phyloP scores from a whole-genome alignment of 2,113 vertebrate genomes.

The Amphiprion ocellaris region DNA sequence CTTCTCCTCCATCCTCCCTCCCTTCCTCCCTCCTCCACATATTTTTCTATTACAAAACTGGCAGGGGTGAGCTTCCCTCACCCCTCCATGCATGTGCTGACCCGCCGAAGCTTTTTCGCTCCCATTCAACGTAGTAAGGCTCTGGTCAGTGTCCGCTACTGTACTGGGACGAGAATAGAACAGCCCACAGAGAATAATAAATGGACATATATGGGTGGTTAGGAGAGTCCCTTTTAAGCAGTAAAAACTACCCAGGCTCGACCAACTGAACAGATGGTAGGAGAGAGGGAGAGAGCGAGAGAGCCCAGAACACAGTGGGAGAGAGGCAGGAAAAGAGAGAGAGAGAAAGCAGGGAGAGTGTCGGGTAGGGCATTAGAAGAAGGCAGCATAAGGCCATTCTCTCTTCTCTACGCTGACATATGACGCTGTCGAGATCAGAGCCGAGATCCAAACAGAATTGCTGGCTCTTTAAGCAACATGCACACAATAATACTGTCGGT shows the following conservation, averaged over 20 bases:
- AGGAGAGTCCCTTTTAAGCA: conserved; percentile 81
- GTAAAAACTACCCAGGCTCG: conserved; percentile 76
- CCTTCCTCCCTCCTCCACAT: conserved; percentile 39
- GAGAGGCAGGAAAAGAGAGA: conserved; percentile 62
- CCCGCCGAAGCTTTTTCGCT: conserved; percentile 58
- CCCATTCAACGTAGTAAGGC: conserved; percentile 53
- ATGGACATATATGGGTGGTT: conserved; percentile 83
- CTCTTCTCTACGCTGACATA: conserved; percentile 53
- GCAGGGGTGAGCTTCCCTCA: conserved; percentile 48
- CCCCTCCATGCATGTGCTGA: conserved; percentile 42
- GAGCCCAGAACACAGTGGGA: conserved; percentile 80
- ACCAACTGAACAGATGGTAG: conserved; percentile 84
- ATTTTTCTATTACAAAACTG: conserved; percentile 58
- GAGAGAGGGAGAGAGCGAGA: conserved; percentile 66
- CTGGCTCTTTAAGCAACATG: conserved; percentile 57
- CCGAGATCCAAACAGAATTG: conserved; percentile 41
- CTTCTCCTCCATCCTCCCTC: conserved; percentile 28
- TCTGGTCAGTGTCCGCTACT: conserved; percentile 68
- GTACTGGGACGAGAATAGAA: conserved; percentile 79
- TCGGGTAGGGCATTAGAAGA: conserved; percentile 66
- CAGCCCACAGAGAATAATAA: conserved; percentile 75
- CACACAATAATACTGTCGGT: conserved; percentile 45
- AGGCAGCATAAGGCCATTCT: conserved; percentile 64
- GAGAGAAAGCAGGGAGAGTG: conserved; percentile 49
- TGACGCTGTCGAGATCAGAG: conserved; percentile 55